Percentiles rank a stretch among this genome's conserved stretches.
Conservation (phyloP, 2,888 invertebrate genomes). For the Rotaria socialis region DNA sequence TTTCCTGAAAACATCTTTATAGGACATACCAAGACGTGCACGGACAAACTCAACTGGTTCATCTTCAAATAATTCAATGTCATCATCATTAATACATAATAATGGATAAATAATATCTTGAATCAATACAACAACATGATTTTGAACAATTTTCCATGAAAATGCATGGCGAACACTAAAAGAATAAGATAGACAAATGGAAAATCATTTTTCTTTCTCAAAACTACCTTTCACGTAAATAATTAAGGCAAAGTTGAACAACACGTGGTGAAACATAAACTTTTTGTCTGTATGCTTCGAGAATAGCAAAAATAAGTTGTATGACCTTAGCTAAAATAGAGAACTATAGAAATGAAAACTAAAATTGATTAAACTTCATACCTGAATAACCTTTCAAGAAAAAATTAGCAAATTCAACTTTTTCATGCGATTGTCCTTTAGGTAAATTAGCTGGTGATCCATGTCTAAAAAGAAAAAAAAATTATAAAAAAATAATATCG, state of each 20-base stretch:
- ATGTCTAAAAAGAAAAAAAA: conserved; percentile 65
- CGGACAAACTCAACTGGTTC: conserved; percentile 80
- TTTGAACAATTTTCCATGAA: conserved; percentile 85
- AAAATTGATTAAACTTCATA: conserved; percentile 47
- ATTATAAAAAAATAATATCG: too few relatives aligned
- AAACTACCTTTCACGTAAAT: conserved; percentile 59
- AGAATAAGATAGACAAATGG: not conserved
- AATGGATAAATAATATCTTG: conserved; percentile 91
- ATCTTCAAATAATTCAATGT: conserved; percentile 88
- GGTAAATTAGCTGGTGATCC: conserved; percentile 88
- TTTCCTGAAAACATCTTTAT: too few relatives aligned
- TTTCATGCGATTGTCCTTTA: conserved; percentile 67
- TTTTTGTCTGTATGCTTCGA: conserved; percentile 76
- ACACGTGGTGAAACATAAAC: conserved; percentile 83
- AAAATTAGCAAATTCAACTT: conserved; percentile 87
- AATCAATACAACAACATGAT: conserved; percentile 82
- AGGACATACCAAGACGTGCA: not conserved
- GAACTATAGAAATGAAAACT: too few relatives aligned
- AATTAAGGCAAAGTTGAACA: conserved; percentile 83
- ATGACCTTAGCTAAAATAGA: conserved; percentile 63
- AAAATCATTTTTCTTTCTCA: not conserved
- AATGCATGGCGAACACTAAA: conserved; percentile 44
- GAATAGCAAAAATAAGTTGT: conserved; percentile 74
- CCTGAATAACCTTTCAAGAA: conserved; percentile 84
- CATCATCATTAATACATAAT: conserved; percentile 86